Evolutionary conservation across 1,140 invertebrate species (phyloP).

Genomic region (Achroia grisella): DNA sequence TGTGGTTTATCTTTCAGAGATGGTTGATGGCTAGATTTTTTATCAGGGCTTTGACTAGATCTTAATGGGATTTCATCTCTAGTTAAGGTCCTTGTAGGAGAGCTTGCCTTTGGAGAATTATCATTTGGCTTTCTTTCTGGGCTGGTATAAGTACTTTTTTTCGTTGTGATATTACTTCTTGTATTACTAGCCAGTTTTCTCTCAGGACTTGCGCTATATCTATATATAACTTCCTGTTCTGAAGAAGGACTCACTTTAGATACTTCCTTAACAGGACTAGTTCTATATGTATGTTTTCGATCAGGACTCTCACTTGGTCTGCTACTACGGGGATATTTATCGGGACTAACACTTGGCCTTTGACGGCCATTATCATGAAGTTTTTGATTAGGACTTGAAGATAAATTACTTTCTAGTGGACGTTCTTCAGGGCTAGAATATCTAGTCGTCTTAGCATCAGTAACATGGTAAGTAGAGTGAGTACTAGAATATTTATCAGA

Average conservation of each 20-base stretch:
- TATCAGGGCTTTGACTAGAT: slow-evolving; percentile 20
- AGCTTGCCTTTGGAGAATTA: background rate
- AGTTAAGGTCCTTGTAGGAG: background rate
- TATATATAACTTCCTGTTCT: background rate
- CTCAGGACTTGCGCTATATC: slow-evolving; percentile 30
- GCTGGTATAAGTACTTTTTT: slow-evolving; percentile 12
- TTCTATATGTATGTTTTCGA: slow-evolving; percentile 14
- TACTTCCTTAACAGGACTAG: background rate
- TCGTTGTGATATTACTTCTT: background rate
- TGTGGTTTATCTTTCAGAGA: slow-evolving; percentile 1
- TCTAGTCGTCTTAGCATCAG: slow-evolving; percentile 34
- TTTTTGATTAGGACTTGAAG: slow-evolving; percentile 33
- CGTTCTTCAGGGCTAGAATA: slow-evolving; percentile 20
- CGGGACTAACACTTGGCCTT: slow-evolving; percentile 19
- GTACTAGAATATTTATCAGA: slow-evolving; percentile 38
- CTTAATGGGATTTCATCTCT: background rate
- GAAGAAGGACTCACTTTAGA: too few relatives aligned
- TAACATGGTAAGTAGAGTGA: slow-evolving; percentile 37
- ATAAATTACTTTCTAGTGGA: slow-evolving; percentile 23
- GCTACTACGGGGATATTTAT: background rate
- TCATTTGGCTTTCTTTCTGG: slow-evolving; percentile 15
- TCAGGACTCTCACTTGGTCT: slow-evolving; percentile 23
- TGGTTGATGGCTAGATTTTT: slow-evolving; percentile 7
- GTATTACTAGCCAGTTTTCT: slow-evolving; percentile 13
- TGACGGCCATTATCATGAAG: slow-evolving; percentile 12